Evolutionary conservation across 2,888 invertebrate genomes (phyloP).

Genomic region (Timema cristinae): DNA sequence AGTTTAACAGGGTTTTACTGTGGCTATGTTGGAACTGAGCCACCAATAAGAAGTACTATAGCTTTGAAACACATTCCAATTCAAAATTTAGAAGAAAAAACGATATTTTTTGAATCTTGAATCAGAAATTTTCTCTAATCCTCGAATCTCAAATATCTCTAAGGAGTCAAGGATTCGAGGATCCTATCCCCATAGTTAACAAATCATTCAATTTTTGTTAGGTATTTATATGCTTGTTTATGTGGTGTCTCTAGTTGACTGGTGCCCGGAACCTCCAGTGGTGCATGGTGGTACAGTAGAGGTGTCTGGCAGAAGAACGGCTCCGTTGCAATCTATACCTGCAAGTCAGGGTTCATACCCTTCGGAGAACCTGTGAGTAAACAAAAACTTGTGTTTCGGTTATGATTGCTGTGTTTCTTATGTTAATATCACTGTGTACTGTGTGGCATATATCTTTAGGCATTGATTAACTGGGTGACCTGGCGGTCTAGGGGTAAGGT

Average conservation of each 20-base stretch:
- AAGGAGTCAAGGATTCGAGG: too few relatives aligned
- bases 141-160: too few relatives aligned
- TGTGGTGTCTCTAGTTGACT: constrained; percentile 52
- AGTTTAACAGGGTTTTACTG: too few relatives aligned
- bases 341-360: constrained; percentile 78
- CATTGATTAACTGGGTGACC: background rate
- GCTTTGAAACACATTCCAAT: too few relatives aligned
- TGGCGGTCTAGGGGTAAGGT: too few relatives aligned
- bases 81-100: too few relatives aligned
- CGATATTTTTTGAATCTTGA: too few relatives aligned
- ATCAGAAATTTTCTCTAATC: too few relatives aligned
- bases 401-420: background rate
- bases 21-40: too few relatives aligned
- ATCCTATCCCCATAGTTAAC: too few relatives aligned
- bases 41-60: too few relatives aligned
- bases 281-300: constrained; percentile 71
- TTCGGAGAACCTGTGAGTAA: constrained; percentile 70
- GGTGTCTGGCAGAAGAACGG: constrained; percentile 69
- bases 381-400: background rate
- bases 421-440: constrained; percentile 15
- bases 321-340: constrained; percentile 74
- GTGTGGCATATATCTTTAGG: constrained; percentile 1
- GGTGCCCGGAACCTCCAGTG: constrained; percentile 81
- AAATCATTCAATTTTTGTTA: too few relatives aligned
- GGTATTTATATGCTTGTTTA: background rate